Conservation (phyloP, 2,113 vertebrate species). For the Triplophysa dalaica region DNA sequence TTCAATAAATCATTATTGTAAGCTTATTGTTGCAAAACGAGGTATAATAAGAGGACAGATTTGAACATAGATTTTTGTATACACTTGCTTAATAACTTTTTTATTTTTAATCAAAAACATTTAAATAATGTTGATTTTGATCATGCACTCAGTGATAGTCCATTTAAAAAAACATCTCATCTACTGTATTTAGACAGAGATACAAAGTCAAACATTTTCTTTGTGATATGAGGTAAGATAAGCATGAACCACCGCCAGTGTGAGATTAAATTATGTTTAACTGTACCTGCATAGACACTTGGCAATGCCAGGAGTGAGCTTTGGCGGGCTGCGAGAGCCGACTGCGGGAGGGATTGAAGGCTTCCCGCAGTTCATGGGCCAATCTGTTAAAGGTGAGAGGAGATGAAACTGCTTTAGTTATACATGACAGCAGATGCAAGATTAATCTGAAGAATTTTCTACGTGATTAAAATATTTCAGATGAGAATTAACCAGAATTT, state of each 20-base stretch:
- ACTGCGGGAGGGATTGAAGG: constrained; percentile 65
- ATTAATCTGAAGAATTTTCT: neutral
- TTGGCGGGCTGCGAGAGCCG: constrained; percentile 67
- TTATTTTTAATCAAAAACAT: no score
- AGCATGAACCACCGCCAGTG: neutral
- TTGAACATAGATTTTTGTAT: no score
- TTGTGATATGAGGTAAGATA: neutral
- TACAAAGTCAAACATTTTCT: neutral
- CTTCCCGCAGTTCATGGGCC: constrained; percentile 70
- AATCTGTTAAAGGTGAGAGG: constrained; percentile 63
- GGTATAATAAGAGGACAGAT: no score
- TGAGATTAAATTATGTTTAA: constrained; percentile 12
- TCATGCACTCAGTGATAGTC: neutral
- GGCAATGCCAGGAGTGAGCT: constrained; percentile 78
- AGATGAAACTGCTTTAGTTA: neutral
- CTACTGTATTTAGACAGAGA: neutral
- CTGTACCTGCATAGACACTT: constrained; percentile 79
- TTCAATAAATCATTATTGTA: no score
- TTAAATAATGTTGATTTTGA: no score
- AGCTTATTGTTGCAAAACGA: no score
- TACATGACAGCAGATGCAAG: neutral
- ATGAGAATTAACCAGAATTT: neutral
- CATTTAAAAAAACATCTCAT: neutral
- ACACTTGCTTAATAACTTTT: no score
- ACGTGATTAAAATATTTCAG: neutral